Evolutionary conservation across 2,113 vertebrate genomes (phyloP).

Genomic region (Plectropomus leopardus): DNA sequence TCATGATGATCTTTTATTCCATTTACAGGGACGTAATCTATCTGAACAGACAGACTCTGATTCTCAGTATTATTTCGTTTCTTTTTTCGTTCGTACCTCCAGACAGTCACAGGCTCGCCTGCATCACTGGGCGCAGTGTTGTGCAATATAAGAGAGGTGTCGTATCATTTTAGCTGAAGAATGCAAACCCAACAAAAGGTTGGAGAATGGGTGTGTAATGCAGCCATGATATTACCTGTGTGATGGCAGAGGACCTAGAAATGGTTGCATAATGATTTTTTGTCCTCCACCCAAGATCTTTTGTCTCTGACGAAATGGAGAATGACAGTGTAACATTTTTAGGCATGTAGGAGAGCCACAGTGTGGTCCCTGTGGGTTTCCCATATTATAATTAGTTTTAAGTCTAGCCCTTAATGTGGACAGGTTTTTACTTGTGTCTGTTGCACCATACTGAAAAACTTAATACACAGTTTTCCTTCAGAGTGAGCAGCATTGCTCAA

Average conservation of each 20-base stretch:
- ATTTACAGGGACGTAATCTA: constrained; percentile 1
- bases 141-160: constrained; percentile 23
- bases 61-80: neutral
- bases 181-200: constrained; percentile 57
- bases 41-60: neutral
- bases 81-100: neutral
- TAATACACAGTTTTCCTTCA: neutral
- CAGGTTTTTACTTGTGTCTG: constrained; percentile 21
- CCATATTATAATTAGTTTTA: constrained; percentile 2
- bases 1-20: constrained; percentile 9
- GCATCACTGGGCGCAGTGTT: constrained; percentile 13
- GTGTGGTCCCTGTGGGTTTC: neutral
- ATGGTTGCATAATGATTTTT: constrained; percentile 61
- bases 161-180: constrained; percentile 36
- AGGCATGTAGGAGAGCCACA: neutral
- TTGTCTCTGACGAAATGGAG: constrained; percentile 48
- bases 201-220: constrained; percentile 61
- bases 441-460: neutral
- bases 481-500: constrained; percentile 29
- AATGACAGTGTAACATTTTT: neutral
- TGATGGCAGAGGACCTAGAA: constrained; percentile 30
- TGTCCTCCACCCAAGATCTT: constrained; percentile 63
- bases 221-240: constrained; percentile 42
- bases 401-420: neutral
- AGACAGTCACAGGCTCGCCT: neutral